Evolutionary conservation across 2,113 vertebrate species (phyloP).

Genomic region (Erythrocercus mccallii): DNA sequence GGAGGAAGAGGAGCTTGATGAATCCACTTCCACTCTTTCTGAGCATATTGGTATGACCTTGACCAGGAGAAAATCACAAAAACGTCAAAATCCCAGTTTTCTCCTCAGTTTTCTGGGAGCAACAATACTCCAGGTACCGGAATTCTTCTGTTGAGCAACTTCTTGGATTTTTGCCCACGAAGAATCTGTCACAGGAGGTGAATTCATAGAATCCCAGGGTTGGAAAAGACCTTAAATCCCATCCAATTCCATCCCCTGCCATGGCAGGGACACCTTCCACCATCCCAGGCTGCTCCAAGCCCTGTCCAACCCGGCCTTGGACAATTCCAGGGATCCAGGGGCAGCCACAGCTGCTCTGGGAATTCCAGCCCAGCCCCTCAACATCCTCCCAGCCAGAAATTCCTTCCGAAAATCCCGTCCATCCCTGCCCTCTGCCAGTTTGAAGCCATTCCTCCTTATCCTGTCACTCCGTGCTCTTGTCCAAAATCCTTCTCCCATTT

Average conservation of each 20-base stretch:
- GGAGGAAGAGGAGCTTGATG: neutral
- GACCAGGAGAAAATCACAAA: neutral
- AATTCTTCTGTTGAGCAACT: neutral
- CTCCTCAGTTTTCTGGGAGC: neutral
- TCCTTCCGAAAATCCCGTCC: neutral
- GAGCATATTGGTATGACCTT: too few relatives aligned
- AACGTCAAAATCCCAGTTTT: neutral
- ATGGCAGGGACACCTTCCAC: neutral
- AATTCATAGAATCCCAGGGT: neutral
- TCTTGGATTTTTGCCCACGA: neutral
- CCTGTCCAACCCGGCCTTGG: accelerated
- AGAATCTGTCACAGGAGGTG: neutral
- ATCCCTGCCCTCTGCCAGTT: accelerated
- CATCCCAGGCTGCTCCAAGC: neutral
- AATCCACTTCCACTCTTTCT: neutral
- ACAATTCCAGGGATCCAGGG: neutral
- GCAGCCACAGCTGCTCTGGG: neutral
- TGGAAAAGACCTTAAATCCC: too few relatives aligned
- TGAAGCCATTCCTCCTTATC: neutral
- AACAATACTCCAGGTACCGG: too few relatives aligned
- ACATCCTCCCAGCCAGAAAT: neutral
- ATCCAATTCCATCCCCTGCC: too few relatives aligned
- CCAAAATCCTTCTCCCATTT: neutral
- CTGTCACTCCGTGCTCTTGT: neutral
- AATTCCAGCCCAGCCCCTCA: neutral